phyloP scores from a whole-genome alignment of 35 echinoderm and acorn worm genomes.

The Ptychodera flava region DNA sequence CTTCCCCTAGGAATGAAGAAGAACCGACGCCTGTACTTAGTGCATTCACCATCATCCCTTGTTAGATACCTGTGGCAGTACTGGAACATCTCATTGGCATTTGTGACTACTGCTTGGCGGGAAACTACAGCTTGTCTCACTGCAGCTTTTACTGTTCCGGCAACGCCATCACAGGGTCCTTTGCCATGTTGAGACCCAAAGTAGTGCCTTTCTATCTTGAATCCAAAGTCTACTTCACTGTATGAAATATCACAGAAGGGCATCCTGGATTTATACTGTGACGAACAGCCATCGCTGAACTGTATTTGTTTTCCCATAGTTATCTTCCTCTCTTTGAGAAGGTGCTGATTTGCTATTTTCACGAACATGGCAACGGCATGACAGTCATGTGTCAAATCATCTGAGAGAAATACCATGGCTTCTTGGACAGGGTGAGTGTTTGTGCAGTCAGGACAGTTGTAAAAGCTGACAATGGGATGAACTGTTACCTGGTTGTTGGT shows the following conservation, averaged over 20 bases:
- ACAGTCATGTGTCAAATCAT: conserved; percentile 42
- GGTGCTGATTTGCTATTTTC: conserved; percentile 11
- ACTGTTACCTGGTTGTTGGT: conserved; percentile 30
- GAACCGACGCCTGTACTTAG: no score
- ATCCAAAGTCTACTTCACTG: conserved; percentile 28
- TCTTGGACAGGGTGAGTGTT: not conserved
- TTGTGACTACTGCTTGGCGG: conserved; percentile 11
- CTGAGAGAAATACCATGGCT: conserved; percentile 35
- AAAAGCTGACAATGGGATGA: conserved; percentile 33
- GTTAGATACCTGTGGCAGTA: conserved; percentile 15
- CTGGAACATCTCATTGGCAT: conserved; percentile 10
- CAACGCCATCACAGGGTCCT: conserved; percentile 63
- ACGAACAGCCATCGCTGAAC: conserved; percentile 42
- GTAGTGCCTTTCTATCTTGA: conserved; percentile 53
- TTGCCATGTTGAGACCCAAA: conserved; percentile 68
- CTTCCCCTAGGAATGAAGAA: no score
- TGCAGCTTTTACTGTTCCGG: conserved; percentile 35
- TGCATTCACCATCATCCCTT: no score
- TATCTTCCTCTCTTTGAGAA: no score
- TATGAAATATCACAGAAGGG: conserved; percentile 18
- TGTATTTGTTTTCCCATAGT: no score
- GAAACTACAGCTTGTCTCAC: conserved; percentile 26
- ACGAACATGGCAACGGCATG: conserved; percentile 27
- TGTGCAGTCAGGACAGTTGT: conserved; percentile 26
- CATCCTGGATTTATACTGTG: conserved; percentile 53